Conservation (phyloP, 2,797 vertebrate genomes). For the Bufotes viridis region DNA sequence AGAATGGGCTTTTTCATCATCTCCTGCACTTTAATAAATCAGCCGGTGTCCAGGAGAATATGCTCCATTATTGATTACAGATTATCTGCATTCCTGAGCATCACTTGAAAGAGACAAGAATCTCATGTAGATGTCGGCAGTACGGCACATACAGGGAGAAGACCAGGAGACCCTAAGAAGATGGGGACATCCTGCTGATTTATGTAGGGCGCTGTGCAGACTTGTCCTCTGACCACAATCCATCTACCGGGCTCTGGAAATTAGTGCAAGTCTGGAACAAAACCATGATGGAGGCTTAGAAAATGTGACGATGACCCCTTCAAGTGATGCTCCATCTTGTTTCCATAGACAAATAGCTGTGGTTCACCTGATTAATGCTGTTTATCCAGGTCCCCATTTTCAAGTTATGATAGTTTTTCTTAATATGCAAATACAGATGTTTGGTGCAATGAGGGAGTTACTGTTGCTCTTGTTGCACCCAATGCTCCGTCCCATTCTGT, state of each 20-base stretch:
- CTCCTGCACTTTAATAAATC: constrained; percentile 9
- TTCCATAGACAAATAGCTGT: too few relatives aligned
- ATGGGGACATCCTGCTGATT: not conserved
- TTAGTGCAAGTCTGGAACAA: too few relatives aligned
- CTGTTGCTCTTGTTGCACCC: too few relatives aligned
- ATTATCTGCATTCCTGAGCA: constrained; percentile 20
- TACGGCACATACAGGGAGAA: not conserved
- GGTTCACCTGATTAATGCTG: too few relatives aligned
- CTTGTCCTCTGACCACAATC: not conserved
- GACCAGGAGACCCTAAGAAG: not conserved
- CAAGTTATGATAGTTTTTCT: too few relatives aligned
- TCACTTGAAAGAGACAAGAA: constrained; percentile 18
- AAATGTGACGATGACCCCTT: not conserved
- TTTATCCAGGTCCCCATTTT: too few relatives aligned
- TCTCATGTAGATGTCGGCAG: not conserved
- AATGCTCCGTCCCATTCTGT: too few relatives aligned
- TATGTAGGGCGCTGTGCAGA: not conserved
- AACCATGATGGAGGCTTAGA: too few relatives aligned
- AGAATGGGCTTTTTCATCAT: constrained; percentile 22
- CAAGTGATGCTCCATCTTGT: not conserved
- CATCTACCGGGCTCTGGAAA: not conserved
- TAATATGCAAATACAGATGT: too few relatives aligned
- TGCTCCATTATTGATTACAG: not conserved
- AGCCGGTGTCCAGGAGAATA: not conserved
- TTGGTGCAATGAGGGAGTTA: too few relatives aligned